A percentile compares a stretch with the other conserved stretches of the same genome.
Evolutionary conservation across 2,888 invertebrate species (phyloP).

Genomic region (Onchidella celtica): DNA sequence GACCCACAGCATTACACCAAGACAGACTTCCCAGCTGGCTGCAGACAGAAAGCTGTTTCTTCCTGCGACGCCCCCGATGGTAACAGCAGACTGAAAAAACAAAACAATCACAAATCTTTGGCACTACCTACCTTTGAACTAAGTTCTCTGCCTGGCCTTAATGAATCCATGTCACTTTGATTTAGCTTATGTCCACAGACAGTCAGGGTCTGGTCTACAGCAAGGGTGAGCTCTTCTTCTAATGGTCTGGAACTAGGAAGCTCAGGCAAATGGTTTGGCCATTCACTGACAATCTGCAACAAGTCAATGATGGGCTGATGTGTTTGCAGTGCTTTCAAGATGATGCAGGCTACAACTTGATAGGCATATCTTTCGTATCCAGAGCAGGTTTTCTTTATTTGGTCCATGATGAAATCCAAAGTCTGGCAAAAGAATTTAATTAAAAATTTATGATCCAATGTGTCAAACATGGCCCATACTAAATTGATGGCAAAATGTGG

Average conservation of each 20-base stretch:
- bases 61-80: too few species aligned
- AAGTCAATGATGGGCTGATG: not conserved
- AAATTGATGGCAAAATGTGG: too few species aligned
- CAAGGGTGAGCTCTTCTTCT: constrained; percentile 17
- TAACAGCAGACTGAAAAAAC: too few species aligned
- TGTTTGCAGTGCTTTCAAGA: constrained; percentile 13
- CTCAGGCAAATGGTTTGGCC: constrained; percentile 40
- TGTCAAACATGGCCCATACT: too few species aligned
- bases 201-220: constrained; percentile 25
- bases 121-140: constrained; percentile 25
- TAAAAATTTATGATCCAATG: too few species aligned
- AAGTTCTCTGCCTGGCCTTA: constrained; percentile 22
- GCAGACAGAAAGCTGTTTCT: too few species aligned
- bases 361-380: constrained; percentile 13
- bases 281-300: constrained; percentile 25
- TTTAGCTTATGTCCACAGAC: constrained; percentile 43
- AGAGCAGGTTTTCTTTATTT: not conserved
- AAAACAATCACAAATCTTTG: not conserved
- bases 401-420: constrained; percentile 18
- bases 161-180: constrained; percentile 28
- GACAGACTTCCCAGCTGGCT: too few species aligned
- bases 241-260: not conserved
- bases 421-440: not conserved
- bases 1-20: too few species aligned
- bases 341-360: constrained; percentile 30